phyloP scores from a whole-genome alignment of 2,113 vertebrate genomes.

The Holacanthus passer region DNA sequence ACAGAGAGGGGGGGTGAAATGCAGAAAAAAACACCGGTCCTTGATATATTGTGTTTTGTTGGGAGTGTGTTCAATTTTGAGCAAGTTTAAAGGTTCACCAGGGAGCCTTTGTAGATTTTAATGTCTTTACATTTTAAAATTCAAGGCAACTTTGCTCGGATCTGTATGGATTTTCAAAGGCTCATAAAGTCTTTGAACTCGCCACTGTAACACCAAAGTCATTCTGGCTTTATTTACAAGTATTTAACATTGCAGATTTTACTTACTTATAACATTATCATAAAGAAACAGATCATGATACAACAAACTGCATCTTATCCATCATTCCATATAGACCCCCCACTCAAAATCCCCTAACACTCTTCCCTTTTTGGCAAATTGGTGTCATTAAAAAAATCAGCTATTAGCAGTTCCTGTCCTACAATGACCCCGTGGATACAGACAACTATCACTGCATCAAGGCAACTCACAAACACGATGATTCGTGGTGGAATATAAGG shows the following conservation, averaged over 20 bases:
- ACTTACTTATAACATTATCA: not conserved
- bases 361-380: not conserved
- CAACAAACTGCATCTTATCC: not conserved
- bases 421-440: no score
- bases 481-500: not conserved
- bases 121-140: not conserved
- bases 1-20: not conserved
- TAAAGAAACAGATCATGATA: not conserved
- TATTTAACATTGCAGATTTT: not conserved
- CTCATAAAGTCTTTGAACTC: conserved; percentile 15
- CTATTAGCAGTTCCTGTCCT: no score
- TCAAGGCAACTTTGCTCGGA: conserved; percentile 15
- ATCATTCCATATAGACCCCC: not conserved
- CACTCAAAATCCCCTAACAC: not conserved
- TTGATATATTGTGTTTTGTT: conserved; percentile 20
- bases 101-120: conserved; percentile 9
- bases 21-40: not conserved
- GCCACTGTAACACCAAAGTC: not conserved
- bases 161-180: conserved; percentile 3
- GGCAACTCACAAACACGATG: no score
- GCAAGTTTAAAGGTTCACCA: conserved; percentile 4
- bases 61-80: not conserved
- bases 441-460: no score
- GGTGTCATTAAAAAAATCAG: not conserved
- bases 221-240: not conserved